Conservation (phyloP, 2,113 vertebrate species). For the Rattus norvegicus region GRCr8 NC_086039.1:43465501-43466000, state of each 20-base stretch:
- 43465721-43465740: slow-evolving; percentile 47
- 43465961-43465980: no score
- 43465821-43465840: slow-evolving; percentile 15
- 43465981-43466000: no score
- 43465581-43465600: slow-evolving; percentile 64
- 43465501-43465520: slow-evolving; percentile 60
- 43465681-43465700: background rate
- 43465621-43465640: slow-evolving; percentile 56
- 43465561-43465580: slow-evolving; percentile 61
- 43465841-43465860: background rate
- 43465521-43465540: slow-evolving; percentile 66
- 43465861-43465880: background rate
- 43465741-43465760: slow-evolving; percentile 44
- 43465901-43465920: no score
- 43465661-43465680: slow-evolving; percentile 12
- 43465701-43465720: slow-evolving; percentile 39
- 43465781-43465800: slow-evolving; percentile 59
- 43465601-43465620: slow-evolving; percentile 60
- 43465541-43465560: slow-evolving; percentile 62
- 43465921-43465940: no score
- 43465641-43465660: slow-evolving; percentile 57
- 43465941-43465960: no score
- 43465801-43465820: slow-evolving; percentile 59
- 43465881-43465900: background rate
- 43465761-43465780: slow-evolving; percentile 63